These are phyloP conservation scores for Ypsolopha sequella DNA, from an alignment of 2,888 invertebrate species.

Conservation along the genomic window DNA sequence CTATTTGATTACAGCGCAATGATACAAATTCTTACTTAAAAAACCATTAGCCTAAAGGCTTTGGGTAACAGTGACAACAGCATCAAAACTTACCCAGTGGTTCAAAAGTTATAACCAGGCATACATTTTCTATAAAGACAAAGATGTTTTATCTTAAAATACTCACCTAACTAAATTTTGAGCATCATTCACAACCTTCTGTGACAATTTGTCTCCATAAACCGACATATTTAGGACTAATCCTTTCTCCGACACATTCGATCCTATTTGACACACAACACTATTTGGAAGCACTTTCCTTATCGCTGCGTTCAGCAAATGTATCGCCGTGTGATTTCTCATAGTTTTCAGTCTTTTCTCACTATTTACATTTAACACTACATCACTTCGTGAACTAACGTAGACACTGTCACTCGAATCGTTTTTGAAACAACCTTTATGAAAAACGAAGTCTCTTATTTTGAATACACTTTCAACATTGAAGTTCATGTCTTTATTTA, in stretches of 20 bases:
- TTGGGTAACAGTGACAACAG: too few species aligned
- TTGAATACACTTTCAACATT: constrained; percentile 73
- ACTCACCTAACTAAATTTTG: constrained; percentile 74
- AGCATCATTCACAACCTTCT: constrained; percentile 68
- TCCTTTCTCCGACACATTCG: constrained; percentile 72
- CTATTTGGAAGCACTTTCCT: constrained; percentile 73
- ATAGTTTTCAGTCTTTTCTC: constrained; percentile 73
- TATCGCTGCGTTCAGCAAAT: constrained; percentile 81
- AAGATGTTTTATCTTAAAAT: not conserved
- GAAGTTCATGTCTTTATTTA: constrained; percentile 57
- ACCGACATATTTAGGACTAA: constrained; percentile 77
- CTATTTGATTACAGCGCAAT: too few species aligned
- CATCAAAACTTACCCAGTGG: too few species aligned
- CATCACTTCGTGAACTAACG: constrained; percentile 57
- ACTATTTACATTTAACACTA: constrained; percentile 69
- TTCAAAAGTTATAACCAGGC: too few species aligned
- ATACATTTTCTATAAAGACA: too few species aligned
- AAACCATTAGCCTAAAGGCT: too few species aligned
- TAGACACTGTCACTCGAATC: constrained; percentile 23
- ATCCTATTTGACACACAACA: constrained; percentile 79
- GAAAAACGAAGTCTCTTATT: constrained; percentile 78
- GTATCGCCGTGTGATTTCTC: constrained; percentile 84
- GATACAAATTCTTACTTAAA: too few species aligned
- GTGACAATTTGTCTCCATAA: constrained; percentile 75
- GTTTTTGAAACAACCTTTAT: constrained; percentile 67